These are phyloP conservation scores for Pristionchus fissidentatus DNA, from an alignment of 2,888 invertebrate genomes.

Conservation along the genomic window DNA sequence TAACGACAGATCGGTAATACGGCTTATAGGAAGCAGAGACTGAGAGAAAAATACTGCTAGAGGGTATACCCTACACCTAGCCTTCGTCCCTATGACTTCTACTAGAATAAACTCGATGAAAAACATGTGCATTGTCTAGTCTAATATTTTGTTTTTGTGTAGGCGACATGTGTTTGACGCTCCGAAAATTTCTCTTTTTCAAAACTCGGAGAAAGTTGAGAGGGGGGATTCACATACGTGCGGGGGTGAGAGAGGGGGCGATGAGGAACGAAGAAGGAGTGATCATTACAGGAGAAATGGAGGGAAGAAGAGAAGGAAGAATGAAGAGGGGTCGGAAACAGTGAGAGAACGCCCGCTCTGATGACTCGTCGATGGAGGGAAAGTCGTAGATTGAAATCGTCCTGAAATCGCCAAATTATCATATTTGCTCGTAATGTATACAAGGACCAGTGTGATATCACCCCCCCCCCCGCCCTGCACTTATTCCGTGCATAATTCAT, in stretches of 20 bases:
- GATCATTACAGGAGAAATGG: constrained; percentile 26
- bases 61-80: too few relatives aligned
- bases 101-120: too few relatives aligned
- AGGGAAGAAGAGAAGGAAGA: background rate
- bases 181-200: too few relatives aligned
- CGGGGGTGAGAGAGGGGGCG: background rate
- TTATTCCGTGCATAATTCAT: background rate
- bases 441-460: constrained; percentile 13
- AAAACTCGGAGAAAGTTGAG: too few relatives aligned
- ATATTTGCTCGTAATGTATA: background rate
- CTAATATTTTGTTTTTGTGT: too few relatives aligned
- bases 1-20: too few relatives aligned
- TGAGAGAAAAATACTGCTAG: too few relatives aligned
- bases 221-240: background rate
- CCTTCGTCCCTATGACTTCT: too few relatives aligned
- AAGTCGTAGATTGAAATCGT: constrained; percentile 49
- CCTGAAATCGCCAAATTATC: background rate
- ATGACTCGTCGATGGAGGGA: constrained; percentile 18
- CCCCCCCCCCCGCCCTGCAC: background rate
- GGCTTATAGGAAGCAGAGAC: too few relatives aligned
- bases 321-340: constrained; percentile 1
- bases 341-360: constrained; percentile 19
- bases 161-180: too few relatives aligned
- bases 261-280: background rate
- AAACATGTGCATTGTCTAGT: too few relatives aligned